Percentiles rank a stretch among this genome's conserved stretches.
These are phyloP conservation scores for Papilio xuthus DNA, from an alignment of 1,140 invertebrate genomes.

Conservation along the genomic window DNA sequence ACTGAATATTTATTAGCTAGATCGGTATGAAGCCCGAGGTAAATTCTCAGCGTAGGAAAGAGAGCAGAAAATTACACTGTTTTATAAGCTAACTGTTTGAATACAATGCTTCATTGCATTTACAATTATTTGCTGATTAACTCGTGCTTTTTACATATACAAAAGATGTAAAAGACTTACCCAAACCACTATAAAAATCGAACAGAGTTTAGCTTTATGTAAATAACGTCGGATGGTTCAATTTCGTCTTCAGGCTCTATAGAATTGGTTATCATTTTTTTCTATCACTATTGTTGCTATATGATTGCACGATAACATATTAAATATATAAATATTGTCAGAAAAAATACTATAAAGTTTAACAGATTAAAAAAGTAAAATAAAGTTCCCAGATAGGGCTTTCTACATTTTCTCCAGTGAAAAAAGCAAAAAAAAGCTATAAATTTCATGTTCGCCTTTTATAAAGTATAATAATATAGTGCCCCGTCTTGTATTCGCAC, in stretches of 20 bases:
- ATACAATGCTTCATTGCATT: background rate
- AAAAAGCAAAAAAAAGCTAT: background rate
- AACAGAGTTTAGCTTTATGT: background rate
- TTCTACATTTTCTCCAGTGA: background rate
- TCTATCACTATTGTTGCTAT: background rate
- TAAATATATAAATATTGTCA: background rate
- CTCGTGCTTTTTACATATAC: background rate
- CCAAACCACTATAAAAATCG: background rate
- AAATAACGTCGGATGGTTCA: background rate
- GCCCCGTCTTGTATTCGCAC: background rate
- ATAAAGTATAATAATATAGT: slow-evolving; percentile 29
- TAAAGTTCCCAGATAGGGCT: background rate
- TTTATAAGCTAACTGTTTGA: background rate
- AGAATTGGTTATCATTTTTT: background rate
- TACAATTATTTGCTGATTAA: background rate
- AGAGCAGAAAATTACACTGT: slow-evolving; percentile 14
- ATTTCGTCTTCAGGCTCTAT: background rate
- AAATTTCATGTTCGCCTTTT: slow-evolving; percentile 1
- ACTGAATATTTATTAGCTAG: background rate
- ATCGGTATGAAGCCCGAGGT: background rate
- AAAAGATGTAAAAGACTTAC: background rate
- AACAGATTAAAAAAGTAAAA: background rate
- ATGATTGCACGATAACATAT: background rate
- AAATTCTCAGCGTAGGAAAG: background rate
- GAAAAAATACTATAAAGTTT: too few species aligned